A percentile compares a stretch with the other conserved stretches of the same genome.
Conservation (phyloP, 1,140 invertebrate genomes). For the Drosophila triauraria region DNA sequence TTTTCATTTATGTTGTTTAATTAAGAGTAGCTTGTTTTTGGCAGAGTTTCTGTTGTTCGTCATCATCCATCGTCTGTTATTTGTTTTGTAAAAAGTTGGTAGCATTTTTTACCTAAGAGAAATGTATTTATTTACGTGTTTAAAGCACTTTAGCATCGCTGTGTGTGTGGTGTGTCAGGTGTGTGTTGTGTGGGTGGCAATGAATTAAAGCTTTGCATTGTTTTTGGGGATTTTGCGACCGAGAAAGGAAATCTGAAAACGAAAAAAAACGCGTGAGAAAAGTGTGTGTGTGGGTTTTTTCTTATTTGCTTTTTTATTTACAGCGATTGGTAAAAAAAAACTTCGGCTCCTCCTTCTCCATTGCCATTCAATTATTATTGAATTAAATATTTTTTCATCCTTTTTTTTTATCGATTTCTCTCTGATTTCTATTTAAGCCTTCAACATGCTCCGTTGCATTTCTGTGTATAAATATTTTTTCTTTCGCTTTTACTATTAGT, state of each 20-base stretch:
- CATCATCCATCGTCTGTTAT: slow-evolving; percentile 1
- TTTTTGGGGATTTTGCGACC: slow-evolving; percentile 29
- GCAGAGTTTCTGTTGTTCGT: slow-evolving; percentile 53
- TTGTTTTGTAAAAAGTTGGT: slow-evolving; percentile 27
- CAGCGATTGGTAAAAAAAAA: slow-evolving; percentile 54
- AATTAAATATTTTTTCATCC: slow-evolving; percentile 16
- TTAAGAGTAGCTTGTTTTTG: slow-evolving; percentile 54
- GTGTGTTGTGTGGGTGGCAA: slow-evolving; percentile 16
- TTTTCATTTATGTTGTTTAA: slow-evolving; percentile 31
- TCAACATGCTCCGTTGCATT: slow-evolving; percentile 53
- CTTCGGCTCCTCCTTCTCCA: slow-evolving; percentile 10
- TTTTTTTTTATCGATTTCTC: slow-evolving; percentile 5
- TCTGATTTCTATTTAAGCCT: slow-evolving; percentile 45
- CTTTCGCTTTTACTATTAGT: slow-evolving; percentile 36
- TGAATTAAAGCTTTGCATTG: slow-evolving; percentile 50
- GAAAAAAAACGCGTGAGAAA: slow-evolving; percentile 6
- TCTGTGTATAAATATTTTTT: slow-evolving; percentile 69
- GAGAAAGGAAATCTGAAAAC: slow-evolving; percentile 9
- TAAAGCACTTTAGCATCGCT: slow-evolving; percentile 51
- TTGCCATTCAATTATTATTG: slow-evolving; percentile 49
- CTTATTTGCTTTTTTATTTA: slow-evolving; percentile 64
- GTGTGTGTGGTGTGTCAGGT: slow-evolving; percentile 5
- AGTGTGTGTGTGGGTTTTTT: slow-evolving; percentile 11
- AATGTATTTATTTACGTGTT: slow-evolving; percentile 24
- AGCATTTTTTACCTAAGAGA: slow-evolving; percentile 30